Base-by-base conservation (phyloP, 1,140 invertebrate species). In the Ceratitis capitata region DNA sequence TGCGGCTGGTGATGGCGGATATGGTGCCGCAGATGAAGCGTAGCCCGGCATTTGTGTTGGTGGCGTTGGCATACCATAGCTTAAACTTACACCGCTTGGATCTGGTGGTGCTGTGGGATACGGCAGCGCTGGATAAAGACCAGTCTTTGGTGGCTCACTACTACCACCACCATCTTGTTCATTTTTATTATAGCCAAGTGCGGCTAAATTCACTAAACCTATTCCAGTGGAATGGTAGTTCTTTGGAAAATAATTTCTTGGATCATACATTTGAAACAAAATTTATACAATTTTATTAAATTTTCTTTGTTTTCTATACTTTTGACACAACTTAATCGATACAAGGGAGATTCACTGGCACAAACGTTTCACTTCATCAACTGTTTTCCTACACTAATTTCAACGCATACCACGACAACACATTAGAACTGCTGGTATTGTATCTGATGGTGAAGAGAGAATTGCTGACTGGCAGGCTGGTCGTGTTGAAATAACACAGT, bases 191-290 rank as follows among this genome's bases (percentile, higher is more conserved):
- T 90, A 90, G 87, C 89, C 89, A 83, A 90, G 87, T 84, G 89
- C 89, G 83, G 89, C 89, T 85, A 90, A 86, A 85, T 90, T 90
- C 51, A 90, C 89, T 83, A 90, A 89, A 85, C 89, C 89, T 89
- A 90, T 90, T 85, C 89, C 89, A 85, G 88, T 90, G 51, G 89
- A 89, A 88, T 89, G 89, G 90, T 90, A 90, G 88, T 90, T 90
- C 84, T 90, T 90, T 49, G 89, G 89, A 86, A 89, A 90, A 89
- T 90, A 89, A 87, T 90, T 89, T 78, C 69, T 78, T 45, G 69
- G 69, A 78, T 78, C 69, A 39, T 78, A 45, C 69, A 78, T 78
- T 45, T 78, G 2, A 29, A 16, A 14, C 32, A 32, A 32, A 64
- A 64, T 64, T n/a, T 64, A 16, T 4, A 32, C 19, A 9, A 56